Base-by-base conservation (phyloP, 1,140 invertebrate genomes). In the Drosophila nigromelanica region DNA sequence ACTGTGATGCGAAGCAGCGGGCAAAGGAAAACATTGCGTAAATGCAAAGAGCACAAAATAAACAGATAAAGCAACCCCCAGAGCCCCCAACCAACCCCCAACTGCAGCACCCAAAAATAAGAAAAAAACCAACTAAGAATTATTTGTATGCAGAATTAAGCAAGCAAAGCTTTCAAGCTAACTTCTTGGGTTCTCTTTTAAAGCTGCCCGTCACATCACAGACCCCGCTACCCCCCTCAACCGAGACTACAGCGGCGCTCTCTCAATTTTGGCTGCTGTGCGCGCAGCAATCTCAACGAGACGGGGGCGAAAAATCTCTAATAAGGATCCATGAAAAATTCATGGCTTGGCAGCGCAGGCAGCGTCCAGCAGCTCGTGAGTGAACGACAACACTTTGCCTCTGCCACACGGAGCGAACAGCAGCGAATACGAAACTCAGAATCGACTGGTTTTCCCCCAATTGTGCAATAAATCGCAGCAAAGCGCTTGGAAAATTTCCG, bases 311-410 rank as follows among this genome's bases (percentile, higher is more conserved):
- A 87, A 72, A 87, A 87, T 87, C 83, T 87, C 79, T 79, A 87
- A 87, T 89, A 89, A 82, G 76, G 75, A 87, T 76, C 78, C 66
- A 89, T 87, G 73, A 87, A 87, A 87, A 87, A 87, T 87, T 89
- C 83, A 87, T 87, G 69, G 78, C 78, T 68, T 87, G 67, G 74
- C 82, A 81, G 67, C 54, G 76, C 71, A 76, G 63, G 68, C 74
- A 78, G 62, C 83, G 76, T 66, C 78, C 78, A 68, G 71, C 80
- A 76, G 78, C 83, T 86, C 82, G 76, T 79, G 82, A 87, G 82
- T 87, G 82, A 87, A 87, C 82, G 83, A 79, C 73, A 87, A 89
- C 82, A 87, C 82, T 87, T 78, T 78, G 83, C 89, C 78, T 86
- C 81, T 72, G 82, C 67, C 78, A 78, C 81, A 86, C 82, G 78